Base-by-base conservation (phyloP, 2,113 vertebrate genomes). In the Thunnus maccoyii region DNA sequence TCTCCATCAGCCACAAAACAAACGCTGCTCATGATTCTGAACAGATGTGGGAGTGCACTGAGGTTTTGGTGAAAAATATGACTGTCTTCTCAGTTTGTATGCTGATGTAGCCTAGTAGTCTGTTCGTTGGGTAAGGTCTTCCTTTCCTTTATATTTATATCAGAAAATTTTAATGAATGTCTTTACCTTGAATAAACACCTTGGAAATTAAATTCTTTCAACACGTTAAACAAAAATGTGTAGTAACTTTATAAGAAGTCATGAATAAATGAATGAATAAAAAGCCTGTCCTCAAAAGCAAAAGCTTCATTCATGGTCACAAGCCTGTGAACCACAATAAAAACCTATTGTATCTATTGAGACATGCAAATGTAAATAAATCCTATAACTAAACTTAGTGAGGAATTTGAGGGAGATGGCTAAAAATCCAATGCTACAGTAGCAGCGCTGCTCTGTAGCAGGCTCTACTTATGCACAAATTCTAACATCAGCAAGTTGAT, bases 1-100 rank as follows among this genome's bases (percentile, higher is more conserved):
- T 88, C 88, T 81, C 86, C 86, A 84, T 85, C 89, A 80, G 73
- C 60, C 76, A n/a, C 69, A 83, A 81, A 91, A 80, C 87, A 88
- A 88, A 91, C 75, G 50, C 55, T 16, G n/a, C 58, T 72, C 20
- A 3, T 69, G 80, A 87, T 82, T 79, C 75, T 11, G 78, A 85
- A 68, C 90, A 91, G 86, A 90, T 83, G 78, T 77, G 71, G 69
- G 58, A 64, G n/a, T 46, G 72, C 47, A 64, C 48, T 1, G 50
- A 78, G 82, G 36, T 83, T 70, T 32, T 12, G 47, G 44, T 67
- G 65, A 72, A 70, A 82, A 65, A 65, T 16, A 1, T 18, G 66
- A 75, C 73, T 41, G 22, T 76, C 67, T 68, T 46, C n/a, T 68
- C 52, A 4, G 46, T 82, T 72, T 77, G 63, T 64, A 68, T 56